Evolutionary conservation across 2,113 vertebrate species (phyloP).

Genomic region (Grus americana): DNA sequence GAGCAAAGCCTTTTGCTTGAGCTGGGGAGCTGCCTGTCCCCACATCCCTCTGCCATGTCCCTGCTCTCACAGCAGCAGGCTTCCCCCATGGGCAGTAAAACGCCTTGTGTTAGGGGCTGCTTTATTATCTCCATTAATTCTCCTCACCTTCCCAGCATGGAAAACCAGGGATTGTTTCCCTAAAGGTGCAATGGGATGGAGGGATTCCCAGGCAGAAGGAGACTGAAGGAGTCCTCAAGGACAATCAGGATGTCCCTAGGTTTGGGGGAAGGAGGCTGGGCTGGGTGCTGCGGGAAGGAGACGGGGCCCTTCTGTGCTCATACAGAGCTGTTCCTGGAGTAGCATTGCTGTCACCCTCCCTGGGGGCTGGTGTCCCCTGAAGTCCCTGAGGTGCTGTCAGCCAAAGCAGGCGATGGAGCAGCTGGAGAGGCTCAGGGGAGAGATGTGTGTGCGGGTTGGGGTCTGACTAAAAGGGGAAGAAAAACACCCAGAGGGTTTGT

Average conservation of each 20-base stretch:
- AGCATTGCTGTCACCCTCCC: background rate
- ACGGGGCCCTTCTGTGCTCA: fast-evolving
- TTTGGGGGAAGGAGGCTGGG: background rate
- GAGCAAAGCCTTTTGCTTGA: background rate
- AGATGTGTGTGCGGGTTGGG: fast-evolving
- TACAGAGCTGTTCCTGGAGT: background rate
- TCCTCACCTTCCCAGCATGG: fast-evolving
- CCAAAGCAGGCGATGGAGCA: background rate
- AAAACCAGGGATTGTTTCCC: background rate
- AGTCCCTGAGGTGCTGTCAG: background rate
- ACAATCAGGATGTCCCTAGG: background rate
- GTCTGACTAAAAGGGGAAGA: background rate
- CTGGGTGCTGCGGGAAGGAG: background rate
- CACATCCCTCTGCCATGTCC: background rate
- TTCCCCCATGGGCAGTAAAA: background rate
- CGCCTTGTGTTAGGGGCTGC: background rate
- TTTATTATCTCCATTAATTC: background rate
- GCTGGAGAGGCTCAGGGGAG: background rate
- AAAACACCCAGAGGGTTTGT: background rate
- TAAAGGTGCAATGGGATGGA: background rate
- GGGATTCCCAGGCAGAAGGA: background rate
- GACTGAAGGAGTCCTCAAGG: background rate
- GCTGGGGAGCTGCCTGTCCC: background rate
- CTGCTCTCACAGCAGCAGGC: fast-evolving
- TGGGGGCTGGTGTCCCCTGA: fast-evolving